These are phyloP conservation scores for Larimichthys polyactis DNA, from an alignment of 2,113 vertebrate genomes.

Conservation along the genomic window DNA sequence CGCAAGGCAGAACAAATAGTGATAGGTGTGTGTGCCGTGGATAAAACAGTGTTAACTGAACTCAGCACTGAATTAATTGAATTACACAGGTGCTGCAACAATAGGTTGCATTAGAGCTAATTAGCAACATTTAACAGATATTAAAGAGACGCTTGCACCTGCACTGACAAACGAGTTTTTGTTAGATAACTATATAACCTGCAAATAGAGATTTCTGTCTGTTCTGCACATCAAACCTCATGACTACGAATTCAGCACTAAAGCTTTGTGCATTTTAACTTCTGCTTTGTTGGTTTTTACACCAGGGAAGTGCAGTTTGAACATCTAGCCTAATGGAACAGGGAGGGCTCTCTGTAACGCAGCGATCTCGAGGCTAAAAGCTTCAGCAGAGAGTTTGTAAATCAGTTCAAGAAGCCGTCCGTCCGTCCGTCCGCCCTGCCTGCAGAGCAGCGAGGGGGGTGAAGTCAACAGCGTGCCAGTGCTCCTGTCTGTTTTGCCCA, in stretches of 20 bases:
- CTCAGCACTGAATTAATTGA: neutral
- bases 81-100: neutral
- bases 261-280: neutral
- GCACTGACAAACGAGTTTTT: neutral
- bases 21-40: neutral
- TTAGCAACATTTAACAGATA: neutral
- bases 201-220: neutral
- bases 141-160: neutral
- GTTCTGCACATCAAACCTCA: neutral
- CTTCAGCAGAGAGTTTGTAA: constrained; percentile 3
- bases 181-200: no score
- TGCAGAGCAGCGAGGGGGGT: constrained; percentile 10
- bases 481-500: constrained; percentile 50
- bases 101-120: neutral
- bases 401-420: constrained; percentile 8
- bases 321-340: constrained; percentile 6
- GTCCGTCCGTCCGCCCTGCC: constrained; percentile 14
- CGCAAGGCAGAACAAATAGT: constrained; percentile 18
- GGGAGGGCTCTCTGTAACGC: neutral
- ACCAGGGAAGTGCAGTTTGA: no score
- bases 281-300: neutral
- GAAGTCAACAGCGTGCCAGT: constrained; percentile 22
- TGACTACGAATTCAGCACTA: neutral
- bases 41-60: constrained; percentile 11
- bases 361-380: neutral